Evolutionary conservation across 2,113 vertebrate genomes (phyloP).

Genomic region (Clinocottus analis): DNA sequence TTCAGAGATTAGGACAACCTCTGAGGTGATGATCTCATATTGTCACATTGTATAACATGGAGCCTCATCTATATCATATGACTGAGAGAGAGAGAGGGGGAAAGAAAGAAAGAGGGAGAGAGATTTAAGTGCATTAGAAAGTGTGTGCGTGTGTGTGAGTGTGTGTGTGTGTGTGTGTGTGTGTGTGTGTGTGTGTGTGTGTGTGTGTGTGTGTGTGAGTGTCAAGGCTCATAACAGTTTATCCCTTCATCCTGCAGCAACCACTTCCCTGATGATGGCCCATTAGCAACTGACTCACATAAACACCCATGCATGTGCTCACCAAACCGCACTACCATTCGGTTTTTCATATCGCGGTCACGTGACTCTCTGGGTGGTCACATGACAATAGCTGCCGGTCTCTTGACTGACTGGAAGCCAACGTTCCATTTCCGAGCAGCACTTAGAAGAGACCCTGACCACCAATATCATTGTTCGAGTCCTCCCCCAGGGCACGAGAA

Average conservation of each 20-base stretch:
- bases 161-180: conserved; percentile 34
- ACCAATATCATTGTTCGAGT: conserved; percentile 55
- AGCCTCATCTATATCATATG: conserved; percentile 66
- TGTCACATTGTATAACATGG: conserved; percentile 60
- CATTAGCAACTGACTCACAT: conserved; percentile 65
- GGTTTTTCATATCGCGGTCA: conserved; percentile 28
- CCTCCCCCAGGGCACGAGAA: conserved; percentile 56
- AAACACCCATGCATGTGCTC: conserved; percentile 22
- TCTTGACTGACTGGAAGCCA: conserved; percentile 73
- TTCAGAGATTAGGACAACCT: conserved; percentile 56
- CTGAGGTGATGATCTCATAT: conserved; percentile 67
- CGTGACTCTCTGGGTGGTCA: conserved; percentile 48
- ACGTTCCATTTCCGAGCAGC: conserved; percentile 73
- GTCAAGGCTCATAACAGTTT: conserved; percentile 39
- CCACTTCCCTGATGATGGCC: conserved; percentile 59
- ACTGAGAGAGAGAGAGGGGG: conserved; percentile 29
- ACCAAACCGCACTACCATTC: conserved; percentile 2
- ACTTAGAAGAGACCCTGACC: conserved; percentile 74
- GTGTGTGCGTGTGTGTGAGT: conserved; percentile 20
- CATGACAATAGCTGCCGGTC: conserved; percentile 59
- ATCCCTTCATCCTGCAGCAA: conserved; percentile 56
- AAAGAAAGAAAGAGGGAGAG: background rate
- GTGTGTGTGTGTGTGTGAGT: conserved; percentile 24
- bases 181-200: conserved; percentile 38
- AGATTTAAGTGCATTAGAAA: conserved; percentile 15